Percentiles rank a stretch among this genome's conserved stretches.
These are phyloP conservation scores for Cyrtodaria siliqua DNA, from an alignment of 2,888 invertebrate genomes.

Conservation along the genomic window DNA sequence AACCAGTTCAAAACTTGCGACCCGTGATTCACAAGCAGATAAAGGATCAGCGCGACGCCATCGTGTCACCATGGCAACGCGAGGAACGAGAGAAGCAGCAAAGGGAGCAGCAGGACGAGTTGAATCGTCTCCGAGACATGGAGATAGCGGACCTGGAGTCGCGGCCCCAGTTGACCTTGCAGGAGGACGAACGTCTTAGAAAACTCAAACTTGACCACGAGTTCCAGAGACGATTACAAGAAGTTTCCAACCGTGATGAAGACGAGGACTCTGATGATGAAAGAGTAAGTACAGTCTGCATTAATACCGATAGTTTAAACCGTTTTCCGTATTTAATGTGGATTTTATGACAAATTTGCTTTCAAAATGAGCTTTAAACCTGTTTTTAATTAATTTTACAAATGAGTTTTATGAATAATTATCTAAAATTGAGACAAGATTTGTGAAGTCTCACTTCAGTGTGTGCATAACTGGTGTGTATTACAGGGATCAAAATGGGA, in stretches of 20 bases:
- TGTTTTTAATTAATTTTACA: too few species aligned
- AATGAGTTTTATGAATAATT: too few species aligned
- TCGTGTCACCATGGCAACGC: conserved; percentile 93
- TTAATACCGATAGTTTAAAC: too few species aligned
- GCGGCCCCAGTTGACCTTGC: conserved; percentile 80
- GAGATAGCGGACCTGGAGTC: conserved; percentile 93
- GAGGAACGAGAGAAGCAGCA: conserved; percentile 95
- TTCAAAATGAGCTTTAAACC: too few species aligned
- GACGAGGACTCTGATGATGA: conserved; percentile 86
- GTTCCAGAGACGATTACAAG: conserved; percentile 96
- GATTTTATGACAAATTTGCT: too few species aligned
- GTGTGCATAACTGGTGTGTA: too few species aligned
- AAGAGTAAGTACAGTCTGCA: conserved; percentile 28
- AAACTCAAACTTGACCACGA: conserved; percentile 94
- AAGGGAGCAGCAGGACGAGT: conserved; percentile 91
- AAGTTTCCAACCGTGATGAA: conserved; percentile 90
- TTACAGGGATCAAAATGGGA: too few species aligned
- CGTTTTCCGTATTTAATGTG: too few species aligned
- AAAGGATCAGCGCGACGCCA: conserved; percentile 54
- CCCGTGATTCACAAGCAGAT: conserved; percentile 56
- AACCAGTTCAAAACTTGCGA: conserved; percentile 28
- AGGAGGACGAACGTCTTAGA: conserved; percentile 82
- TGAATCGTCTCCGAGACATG: conserved; percentile 93
- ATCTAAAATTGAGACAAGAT: too few species aligned
- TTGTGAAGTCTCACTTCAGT: too few species aligned